Evolutionary conservation across 2,888 invertebrate species (phyloP).

Genomic region (Osmoderma eremita): DNA sequence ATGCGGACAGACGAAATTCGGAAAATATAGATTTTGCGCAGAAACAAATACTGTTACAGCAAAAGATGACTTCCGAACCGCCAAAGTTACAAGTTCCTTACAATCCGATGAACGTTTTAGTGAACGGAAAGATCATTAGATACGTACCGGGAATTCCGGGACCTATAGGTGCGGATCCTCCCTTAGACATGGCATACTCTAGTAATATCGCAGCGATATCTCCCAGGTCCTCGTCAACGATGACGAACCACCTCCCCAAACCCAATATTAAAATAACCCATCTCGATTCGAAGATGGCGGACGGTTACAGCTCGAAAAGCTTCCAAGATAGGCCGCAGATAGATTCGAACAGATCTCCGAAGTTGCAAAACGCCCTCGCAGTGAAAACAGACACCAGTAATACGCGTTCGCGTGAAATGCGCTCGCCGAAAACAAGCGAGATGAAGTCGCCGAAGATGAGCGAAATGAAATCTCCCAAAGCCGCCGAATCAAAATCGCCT

Average conservation of each 20-base stretch:
- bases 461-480: conserved; percentile 43
- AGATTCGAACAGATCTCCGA: conserved; percentile 43
- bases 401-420: conserved; percentile 40
- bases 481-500: conserved; percentile 42
- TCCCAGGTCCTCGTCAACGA: conserved; percentile 13
- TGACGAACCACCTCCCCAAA: conserved; percentile 30
- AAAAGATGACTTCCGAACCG: conserved; percentile 55
- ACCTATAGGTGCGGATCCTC: conserved; percentile 67
- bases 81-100: conserved; percentile 58
- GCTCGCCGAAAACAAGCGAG: conserved; percentile 31
- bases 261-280: conserved; percentile 45
- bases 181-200: conserved; percentile 50
- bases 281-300: conserved; percentile 20
- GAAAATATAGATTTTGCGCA: conserved; percentile 49
- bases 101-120: conserved; percentile 66
- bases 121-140: conserved; percentile 81
- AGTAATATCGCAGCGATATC: conserved; percentile 43
- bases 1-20: conserved; percentile 44
- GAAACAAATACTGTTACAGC: conserved; percentile 49
- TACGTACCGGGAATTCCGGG: conserved; percentile 91
- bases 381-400: conserved; percentile 47
- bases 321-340: conserved; percentile 36
- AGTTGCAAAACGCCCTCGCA: conserved; percentile 48
- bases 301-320: conserved; percentile 26
- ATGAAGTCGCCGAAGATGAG: conserved; percentile 43